Evolutionary conservation across 2,797 vertebrate genomes (phyloP).

Genomic region (Cryptoblepharus egeriae): DNA sequence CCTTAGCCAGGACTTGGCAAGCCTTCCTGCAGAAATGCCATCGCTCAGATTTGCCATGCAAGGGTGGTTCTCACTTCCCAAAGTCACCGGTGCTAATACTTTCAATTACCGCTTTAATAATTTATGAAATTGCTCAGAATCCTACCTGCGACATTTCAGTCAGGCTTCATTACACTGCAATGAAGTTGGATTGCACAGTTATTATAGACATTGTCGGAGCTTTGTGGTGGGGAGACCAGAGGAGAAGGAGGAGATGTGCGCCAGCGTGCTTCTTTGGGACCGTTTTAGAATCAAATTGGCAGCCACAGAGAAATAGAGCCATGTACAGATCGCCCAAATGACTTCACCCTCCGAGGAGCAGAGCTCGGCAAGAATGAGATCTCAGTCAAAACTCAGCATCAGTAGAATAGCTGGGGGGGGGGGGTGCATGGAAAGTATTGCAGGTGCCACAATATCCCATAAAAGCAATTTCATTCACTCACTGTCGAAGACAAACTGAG

Average conservation of each 20-base stretch:
- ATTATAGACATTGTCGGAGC: conserved; percentile 74
- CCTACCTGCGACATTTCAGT: conserved; percentile 79
- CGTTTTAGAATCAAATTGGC: conserved; percentile 70
- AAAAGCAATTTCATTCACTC: no score
- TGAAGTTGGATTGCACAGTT: conserved; percentile 79
- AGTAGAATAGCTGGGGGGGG: no score
- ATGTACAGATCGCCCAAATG: conserved; percentile 1
- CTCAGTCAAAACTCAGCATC: no score
- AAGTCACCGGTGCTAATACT: conserved; percentile 76
- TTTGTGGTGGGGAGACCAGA: conserved; percentile 58
- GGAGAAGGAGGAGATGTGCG: conserved; percentile 40
- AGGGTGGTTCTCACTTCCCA: conserved; percentile 19
- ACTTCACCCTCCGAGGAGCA: no score
- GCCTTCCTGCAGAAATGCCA: not conserved
- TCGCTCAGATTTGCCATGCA: not conserved
- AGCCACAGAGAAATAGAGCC: conserved; percentile 38
- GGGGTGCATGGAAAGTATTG: no score
- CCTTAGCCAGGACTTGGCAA: no score
- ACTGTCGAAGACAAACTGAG: no score
- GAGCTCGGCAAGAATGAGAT: no score
- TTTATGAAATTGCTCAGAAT: conserved; percentile 80
- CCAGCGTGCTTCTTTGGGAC: conserved; percentile 63
- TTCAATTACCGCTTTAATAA: conserved; percentile 79
- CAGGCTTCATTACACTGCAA: conserved; percentile 78
- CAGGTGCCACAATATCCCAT: no score